phyloP scores from a whole-genome alignment of 2,888 invertebrate genomes.

The Aspidiotus destructor region DNA sequence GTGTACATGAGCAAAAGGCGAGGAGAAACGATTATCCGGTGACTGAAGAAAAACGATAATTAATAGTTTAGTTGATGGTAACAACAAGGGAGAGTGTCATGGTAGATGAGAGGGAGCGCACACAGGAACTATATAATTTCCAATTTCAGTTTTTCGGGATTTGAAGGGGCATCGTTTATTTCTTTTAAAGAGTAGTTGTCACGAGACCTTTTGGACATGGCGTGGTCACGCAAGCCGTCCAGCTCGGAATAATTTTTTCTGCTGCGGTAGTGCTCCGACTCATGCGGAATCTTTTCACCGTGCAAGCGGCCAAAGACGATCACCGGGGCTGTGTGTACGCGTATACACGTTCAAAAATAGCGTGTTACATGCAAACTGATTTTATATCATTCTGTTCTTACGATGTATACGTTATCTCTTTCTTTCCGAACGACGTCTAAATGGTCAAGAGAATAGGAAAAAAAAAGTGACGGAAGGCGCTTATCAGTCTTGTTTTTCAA shows the following conservation, averaged over 20 bases:
- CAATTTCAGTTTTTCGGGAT: slow-evolving; percentile 16
- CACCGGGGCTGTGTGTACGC: not conserved
- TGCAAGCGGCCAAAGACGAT: not conserved
- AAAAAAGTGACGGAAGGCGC: not conserved
- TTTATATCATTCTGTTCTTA: slow-evolving; percentile 9
- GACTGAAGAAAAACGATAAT: not conserved
- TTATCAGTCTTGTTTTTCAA: slow-evolving; percentile 2
- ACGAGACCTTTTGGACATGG: slow-evolving; percentile 22
- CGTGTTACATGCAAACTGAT: slow-evolving; percentile 31
- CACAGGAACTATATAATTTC: not conserved
- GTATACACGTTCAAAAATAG: slow-evolving; percentile 10
- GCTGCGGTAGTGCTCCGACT: not conserved
- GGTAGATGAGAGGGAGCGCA: slow-evolving; percentile 1
- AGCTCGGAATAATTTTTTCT: not conserved
- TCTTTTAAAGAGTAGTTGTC: slow-evolving; percentile 30
- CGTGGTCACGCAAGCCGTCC: slow-evolving; percentile 24
- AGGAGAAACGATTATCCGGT: slow-evolving; percentile 2
- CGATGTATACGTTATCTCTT: not conserved
- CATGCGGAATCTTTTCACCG: slow-evolving; percentile 1
- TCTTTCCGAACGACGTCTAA: not conserved
- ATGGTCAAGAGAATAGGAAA: not conserved
- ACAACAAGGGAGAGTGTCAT: not conserved
- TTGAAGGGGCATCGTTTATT: slow-evolving; percentile 29
- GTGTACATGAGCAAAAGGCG: not conserved
- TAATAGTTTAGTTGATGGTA: not conserved